Evolutionary conservation across 2,888 invertebrate genomes (phyloP).

Genomic region (Hedya salicella): DNA sequence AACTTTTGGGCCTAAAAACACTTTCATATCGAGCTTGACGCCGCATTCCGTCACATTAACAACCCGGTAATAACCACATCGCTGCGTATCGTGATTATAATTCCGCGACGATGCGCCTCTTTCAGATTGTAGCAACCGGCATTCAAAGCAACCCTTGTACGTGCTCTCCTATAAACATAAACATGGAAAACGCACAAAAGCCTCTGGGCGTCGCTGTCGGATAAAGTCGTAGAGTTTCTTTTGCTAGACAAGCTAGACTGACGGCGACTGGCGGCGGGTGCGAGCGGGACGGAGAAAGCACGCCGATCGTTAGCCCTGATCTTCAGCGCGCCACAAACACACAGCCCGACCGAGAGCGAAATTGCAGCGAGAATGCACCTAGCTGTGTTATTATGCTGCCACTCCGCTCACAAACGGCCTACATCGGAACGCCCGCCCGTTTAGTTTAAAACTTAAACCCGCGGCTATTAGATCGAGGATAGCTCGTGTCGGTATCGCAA

Average conservation of each 20-base stretch:
- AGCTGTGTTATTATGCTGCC: conserved; percentile 81
- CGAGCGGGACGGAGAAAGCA: conserved; percentile 68
- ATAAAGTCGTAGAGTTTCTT: conserved; percentile 84
- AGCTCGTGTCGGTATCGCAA: conserved; percentile 56
- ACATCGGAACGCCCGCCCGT: conserved; percentile 54
- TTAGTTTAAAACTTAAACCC: conserved; percentile 58
- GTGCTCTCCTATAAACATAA: conserved; percentile 83
- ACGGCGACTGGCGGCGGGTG: conserved; percentile 54
- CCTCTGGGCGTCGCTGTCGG: conserved; percentile 82
- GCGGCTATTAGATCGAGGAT: conserved; percentile 58
- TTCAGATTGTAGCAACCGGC: conserved; percentile 63
- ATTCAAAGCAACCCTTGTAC: conserved; percentile 82
- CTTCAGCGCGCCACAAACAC: conserved; percentile 85
- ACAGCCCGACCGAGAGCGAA: conserved; percentile 85
- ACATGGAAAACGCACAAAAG: conserved; percentile 85
- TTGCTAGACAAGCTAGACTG: conserved; percentile 68
- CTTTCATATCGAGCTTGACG: conserved; percentile 18
- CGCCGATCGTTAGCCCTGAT: conserved; percentile 85
- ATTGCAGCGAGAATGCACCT: conserved; percentile 85
- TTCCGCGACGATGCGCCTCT: conserved; percentile 42
- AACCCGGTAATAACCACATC: conserved; percentile 68
- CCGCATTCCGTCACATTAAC: conserved; percentile 56
- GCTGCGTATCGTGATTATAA: conserved; percentile 47
- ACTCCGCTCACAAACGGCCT: conserved; percentile 72
- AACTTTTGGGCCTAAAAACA: conserved; percentile 14